Percentiles rank a stretch among this genome's conserved stretches.
Evolutionary conservation across 2,797 vertebrate genomes (phyloP).

Genomic region (Delichon dasypus): DNA sequence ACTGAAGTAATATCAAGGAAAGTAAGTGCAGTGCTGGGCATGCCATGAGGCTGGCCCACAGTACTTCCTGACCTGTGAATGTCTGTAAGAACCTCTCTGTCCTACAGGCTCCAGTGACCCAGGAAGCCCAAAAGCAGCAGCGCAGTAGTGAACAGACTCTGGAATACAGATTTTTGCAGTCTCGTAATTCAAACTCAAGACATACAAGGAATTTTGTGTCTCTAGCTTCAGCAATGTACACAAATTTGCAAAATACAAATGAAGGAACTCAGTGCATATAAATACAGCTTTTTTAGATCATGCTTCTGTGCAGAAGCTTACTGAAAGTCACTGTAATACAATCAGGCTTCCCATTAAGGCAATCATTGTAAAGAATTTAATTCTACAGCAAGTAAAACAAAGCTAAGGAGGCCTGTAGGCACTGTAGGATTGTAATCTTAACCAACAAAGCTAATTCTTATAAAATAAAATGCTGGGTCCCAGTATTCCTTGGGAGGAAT

Average conservation of each 20-base stretch:
- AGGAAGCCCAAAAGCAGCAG: constrained; percentile 64
- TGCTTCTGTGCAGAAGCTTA: not conserved
- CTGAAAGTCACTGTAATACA: not conserved
- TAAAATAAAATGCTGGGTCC: not conserved
- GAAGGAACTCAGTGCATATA: not conserved
- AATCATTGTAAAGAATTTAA: not conserved
- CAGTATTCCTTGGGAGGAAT: not conserved
- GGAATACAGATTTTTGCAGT: constrained; percentile 61
- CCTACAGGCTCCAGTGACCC: constrained; percentile 73
- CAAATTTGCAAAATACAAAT: not conserved
- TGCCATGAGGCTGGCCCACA: constrained; percentile 54
- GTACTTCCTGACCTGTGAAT: constrained; percentile 70
- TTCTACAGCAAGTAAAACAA: not conserved
- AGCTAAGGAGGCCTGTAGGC: not conserved
- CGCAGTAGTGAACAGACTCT: constrained; percentile 42
- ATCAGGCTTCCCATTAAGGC: not conserved
- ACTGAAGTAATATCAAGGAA: constrained; percentile 86
- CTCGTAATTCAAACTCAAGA: constrained; percentile 67
- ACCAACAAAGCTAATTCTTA: not conserved
- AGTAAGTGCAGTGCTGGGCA: constrained; percentile 70
- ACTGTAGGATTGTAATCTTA: not conserved
- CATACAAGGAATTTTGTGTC: not conserved
- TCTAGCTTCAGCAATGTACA: constrained; percentile 27
- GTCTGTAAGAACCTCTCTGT: constrained; percentile 63
- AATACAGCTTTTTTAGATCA: not conserved